These are phyloP conservation scores for Phocides pigmalion DNA, from an alignment of 1,140 invertebrate genomes.

Conservation along the genomic window DNA sequence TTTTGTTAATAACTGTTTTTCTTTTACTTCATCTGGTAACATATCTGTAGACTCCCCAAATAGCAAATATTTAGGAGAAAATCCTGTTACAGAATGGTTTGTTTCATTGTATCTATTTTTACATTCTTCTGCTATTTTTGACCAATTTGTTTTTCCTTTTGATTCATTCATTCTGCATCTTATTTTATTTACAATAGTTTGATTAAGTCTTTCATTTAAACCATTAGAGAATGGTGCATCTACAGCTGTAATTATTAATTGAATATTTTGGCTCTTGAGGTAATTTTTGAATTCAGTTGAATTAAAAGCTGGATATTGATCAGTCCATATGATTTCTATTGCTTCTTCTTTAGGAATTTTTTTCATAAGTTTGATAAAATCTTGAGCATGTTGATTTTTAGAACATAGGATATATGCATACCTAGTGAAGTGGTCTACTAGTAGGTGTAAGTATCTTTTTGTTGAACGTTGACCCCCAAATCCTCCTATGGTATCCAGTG, in stretches of 20 bases:
- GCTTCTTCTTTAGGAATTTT: too few relatives aligned
- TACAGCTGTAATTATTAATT: neutral
- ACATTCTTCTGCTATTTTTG: conserved; percentile 30
- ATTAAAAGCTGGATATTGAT: conserved; percentile 8
- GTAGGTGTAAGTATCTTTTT: neutral
- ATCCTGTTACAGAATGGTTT: conserved; percentile 36
- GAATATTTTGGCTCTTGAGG: neutral
- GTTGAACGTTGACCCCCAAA: neutral
- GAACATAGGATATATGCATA: neutral
- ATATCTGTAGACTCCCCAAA: conserved; percentile 27
- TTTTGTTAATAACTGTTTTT: conserved; percentile 21
- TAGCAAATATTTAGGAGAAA: conserved; percentile 37
- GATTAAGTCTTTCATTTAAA: neutral
- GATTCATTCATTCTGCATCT: conserved; percentile 1
- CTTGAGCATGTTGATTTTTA: neutral
- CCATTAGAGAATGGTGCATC: neutral
- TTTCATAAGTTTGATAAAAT: too few relatives aligned
- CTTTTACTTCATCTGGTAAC: conserved; percentile 25
- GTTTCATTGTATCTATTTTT: conserved; percentile 35
- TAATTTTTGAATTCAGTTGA: neutral
- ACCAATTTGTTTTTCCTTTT: conserved; percentile 3
- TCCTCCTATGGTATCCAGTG: neutral
- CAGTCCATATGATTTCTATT: neutral
- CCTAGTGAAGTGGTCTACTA: neutral
- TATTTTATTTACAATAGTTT: neutral